phyloP scores from a whole-genome alignment of 2,797 vertebrate species.

The Cossypha caffra region DNA sequence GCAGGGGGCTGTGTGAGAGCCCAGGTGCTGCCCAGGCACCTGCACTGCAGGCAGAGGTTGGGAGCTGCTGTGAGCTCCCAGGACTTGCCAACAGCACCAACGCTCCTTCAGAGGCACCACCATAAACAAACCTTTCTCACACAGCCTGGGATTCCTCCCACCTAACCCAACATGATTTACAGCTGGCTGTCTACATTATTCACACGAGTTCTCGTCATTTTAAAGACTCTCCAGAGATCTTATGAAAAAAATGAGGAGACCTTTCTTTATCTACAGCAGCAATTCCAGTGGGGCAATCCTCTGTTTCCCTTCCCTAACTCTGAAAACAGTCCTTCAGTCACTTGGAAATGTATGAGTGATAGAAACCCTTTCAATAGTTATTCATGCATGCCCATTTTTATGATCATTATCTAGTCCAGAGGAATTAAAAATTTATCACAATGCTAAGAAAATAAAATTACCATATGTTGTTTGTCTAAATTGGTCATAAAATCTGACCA shows the following conservation, averaged over 20 bases:
- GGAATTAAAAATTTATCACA: slow-evolving; percentile 57
- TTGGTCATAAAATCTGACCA: slow-evolving; percentile 37
- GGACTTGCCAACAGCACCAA: not conserved
- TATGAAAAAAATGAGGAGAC: rapidly evolving
- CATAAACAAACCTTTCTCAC: not conserved
- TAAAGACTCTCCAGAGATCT: not conserved
- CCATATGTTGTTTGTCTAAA: slow-evolving; percentile 47
- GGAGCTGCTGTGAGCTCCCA: not conserved
- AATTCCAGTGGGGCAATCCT: not conserved
- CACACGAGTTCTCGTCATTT: not conserved
- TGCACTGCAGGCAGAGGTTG: rapidly evolving
- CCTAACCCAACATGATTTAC: not conserved
- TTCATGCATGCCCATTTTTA: slow-evolving; percentile 6
- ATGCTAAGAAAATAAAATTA: slow-evolving; percentile 67
- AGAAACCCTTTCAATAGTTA: slow-evolving; percentile 46
- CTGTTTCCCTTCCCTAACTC: not conserved
- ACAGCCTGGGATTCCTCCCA: not conserved
- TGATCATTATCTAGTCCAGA: slow-evolving; percentile 27
- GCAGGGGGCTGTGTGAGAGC: not conserved
- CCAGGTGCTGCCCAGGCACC: rapidly evolving
- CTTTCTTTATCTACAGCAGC: not conserved
- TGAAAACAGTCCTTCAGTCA: not conserved
- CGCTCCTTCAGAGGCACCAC: not conserved
- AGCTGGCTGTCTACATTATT: not conserved
- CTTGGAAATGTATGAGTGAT: slow-evolving; percentile 8